Evolutionary conservation across 2,888 invertebrate species (phyloP).

Genomic region (Ochropleura leucogaster): DNA sequence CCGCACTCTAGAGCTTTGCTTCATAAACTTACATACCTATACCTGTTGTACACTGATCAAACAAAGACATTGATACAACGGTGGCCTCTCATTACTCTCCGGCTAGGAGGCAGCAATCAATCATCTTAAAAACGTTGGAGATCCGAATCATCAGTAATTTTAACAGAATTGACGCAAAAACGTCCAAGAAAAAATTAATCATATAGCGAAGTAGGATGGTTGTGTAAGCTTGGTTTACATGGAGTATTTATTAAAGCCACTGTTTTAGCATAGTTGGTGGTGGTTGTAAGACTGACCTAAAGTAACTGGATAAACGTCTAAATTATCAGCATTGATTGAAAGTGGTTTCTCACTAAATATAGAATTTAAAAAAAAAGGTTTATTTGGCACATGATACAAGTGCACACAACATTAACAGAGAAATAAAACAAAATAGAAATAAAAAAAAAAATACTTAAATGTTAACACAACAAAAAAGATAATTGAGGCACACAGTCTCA

Average conservation of each 20-base stretch:
- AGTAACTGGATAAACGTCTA: background rate
- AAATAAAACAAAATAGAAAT: too few species aligned
- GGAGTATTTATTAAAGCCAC: constrained; percentile 17
- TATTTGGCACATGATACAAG: too few species aligned
- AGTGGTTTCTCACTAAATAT: too few species aligned
- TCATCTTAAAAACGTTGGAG: constrained; percentile 55
- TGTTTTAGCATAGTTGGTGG: background rate
- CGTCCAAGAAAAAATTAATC: constrained; percentile 57
- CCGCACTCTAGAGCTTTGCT: too few species aligned
- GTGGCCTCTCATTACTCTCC: constrained; percentile 53
- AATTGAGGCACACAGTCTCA: too few species aligned
- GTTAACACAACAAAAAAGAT: too few species aligned
- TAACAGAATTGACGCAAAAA: constrained; percentile 66
- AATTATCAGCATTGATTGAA: too few species aligned
- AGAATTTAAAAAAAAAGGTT: too few species aligned
- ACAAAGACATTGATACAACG: constrained; percentile 51
- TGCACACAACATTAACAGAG: too few species aligned
- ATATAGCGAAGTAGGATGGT: constrained; percentile 49
- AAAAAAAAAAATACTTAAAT: too few species aligned
- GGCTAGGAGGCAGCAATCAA: constrained; percentile 59
- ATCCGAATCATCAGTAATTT: constrained; percentile 64
- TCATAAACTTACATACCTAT: background rate
- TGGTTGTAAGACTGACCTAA: background rate
- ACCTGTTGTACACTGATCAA: constrained; percentile 30
- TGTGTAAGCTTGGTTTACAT: constrained; percentile 53